These are phyloP conservation scores for Acronicta alni DNA, from an alignment of 2,888 invertebrate genomes.

Conservation along the genomic window DNA sequence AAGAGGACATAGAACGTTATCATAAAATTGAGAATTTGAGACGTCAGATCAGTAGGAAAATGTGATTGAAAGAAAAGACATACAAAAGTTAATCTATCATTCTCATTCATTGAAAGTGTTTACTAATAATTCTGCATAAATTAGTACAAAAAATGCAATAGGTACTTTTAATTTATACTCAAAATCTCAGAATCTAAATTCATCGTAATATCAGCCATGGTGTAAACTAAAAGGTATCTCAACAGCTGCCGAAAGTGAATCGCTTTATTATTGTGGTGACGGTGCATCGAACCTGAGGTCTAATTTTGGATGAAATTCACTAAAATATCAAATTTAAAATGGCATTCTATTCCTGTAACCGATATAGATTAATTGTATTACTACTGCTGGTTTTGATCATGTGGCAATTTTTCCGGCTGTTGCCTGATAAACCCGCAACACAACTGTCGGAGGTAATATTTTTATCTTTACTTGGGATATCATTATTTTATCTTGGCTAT, in stretches of 20 bases:
- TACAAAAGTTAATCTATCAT: too few species aligned
- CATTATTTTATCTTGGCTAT: conserved; percentile 20
- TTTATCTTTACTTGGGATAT: conserved; percentile 15
- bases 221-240: not conserved
- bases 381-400: conserved; percentile 79
- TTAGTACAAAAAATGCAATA: too few species aligned
- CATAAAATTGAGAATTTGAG: too few species aligned
- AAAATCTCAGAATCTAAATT: too few species aligned
- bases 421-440: conserved; percentile 68
- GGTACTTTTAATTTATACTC: too few species aligned
- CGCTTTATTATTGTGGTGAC: not conserved
- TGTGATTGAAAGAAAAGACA: too few species aligned
- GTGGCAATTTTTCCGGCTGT: conserved; percentile 81
- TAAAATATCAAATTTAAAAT: conserved; percentile 56
- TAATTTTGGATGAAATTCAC: conserved; percentile 27
- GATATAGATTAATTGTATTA: conserved; percentile 81
- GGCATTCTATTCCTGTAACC: conserved; percentile 84
- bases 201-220: conserved; percentile 5
- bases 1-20: too few species aligned
- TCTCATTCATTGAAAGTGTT: too few species aligned
- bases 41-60: too few species aligned
- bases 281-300: conserved; percentile 1
- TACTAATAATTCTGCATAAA: too few species aligned
- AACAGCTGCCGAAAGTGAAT: conserved; percentile 21
- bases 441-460: conserved; percentile 72